Evolutionary conservation across 2,797 vertebrate species (phyloP), one percentile per base, ranked within the genome.

Genomic region (Microhierax caerulescens): DNA sequence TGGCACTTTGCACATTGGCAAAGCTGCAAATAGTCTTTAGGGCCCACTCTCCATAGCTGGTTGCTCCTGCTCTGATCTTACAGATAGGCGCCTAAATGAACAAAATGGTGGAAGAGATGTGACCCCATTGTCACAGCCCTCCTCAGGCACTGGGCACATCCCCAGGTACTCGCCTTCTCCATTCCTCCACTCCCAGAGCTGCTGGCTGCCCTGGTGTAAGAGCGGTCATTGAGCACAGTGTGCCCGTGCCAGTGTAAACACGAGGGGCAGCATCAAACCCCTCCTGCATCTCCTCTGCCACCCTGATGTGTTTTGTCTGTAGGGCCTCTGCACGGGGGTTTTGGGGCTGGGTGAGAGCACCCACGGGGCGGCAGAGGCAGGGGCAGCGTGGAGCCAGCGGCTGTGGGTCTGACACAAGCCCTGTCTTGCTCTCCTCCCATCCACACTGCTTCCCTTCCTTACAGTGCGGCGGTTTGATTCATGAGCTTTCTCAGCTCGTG

Each of bases 401-500:
- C 90, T 30, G 84, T 3, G 10, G 72, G 75, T 61, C 74, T 96
- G 95, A 90, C 7, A 47, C 85, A 80, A 85, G 69, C 41, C 67
- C 21, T n/a, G 51, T 15, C 43, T 63, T n/a, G 48, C 72, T 94
- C 50, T 41, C 21, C 45, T 51, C 86, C 36, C 12, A 45, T 2
- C 88, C 24, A 3, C 4, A 1, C 45, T 1, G 37, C 79, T 88
- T 78, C 15, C 24, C 63, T 82, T 68, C 67, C 4, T 77, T 91
- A 48, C 18, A 4, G 70, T 18, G 47, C 51, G 74, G 37, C 0
- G 37, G 36, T 95, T 97, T 95, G 97, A 95, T 97, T 97, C 96
- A 93, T 41, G 68, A 95, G 87, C 68, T 78, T 84, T 83, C 85
- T 82, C 11, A 4, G 73, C 82, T 93, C 7, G 30, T 72, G 0